Base-by-base conservation (phyloP, 1,140 invertebrate genomes). In the Mesaphorura yosii region DNA sequence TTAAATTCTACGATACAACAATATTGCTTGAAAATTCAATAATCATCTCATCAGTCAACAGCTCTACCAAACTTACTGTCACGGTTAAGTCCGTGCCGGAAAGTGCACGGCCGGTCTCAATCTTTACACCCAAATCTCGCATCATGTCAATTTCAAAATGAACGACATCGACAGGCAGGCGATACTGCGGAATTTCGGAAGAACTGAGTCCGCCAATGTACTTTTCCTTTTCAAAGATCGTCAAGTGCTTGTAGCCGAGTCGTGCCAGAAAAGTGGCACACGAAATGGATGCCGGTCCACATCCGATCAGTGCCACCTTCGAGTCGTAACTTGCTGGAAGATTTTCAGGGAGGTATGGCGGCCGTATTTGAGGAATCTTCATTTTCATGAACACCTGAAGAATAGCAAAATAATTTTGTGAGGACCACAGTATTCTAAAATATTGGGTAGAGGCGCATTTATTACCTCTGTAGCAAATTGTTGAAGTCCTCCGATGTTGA, bases 401-500 rank as follows among this genome's bases (percentile, higher is more conserved):
- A 48, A 28, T 22, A 14, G 28, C 48, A 38, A 19, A 6, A 12
- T 34, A 12, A 20, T 29, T 45, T 1, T 26, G n/a, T n/a, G n/a
- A n/a, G n/a, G n/a, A 10, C n/a, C 31, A 34, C 31, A 34, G 10
- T n/a, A 34, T 7, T 28, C 12, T 20, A 7, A 15, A 41, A 22
- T 28, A 41, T 14, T 14, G n/a, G 25, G 5, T 42, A 19, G 26
- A 42, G 17, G 3, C 49, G 48, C 55, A 38, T 17, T 5, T 31
- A 48, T 70, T 70, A 92, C 87, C 65, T 98, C 92, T 22, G 88
- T 86, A 39, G 94, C 92, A 73, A 93, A 98, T 64, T 98, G 94
- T 72, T 98, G 94, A 6, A 98, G 73, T 1, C 94, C 94, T 1
- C 93, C 93, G 66, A 98, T 98, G 66, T 98, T 98, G 56, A 98